Conservation (phyloP, 2,888 invertebrate genomes). For the Atrina japonica region DNA sequence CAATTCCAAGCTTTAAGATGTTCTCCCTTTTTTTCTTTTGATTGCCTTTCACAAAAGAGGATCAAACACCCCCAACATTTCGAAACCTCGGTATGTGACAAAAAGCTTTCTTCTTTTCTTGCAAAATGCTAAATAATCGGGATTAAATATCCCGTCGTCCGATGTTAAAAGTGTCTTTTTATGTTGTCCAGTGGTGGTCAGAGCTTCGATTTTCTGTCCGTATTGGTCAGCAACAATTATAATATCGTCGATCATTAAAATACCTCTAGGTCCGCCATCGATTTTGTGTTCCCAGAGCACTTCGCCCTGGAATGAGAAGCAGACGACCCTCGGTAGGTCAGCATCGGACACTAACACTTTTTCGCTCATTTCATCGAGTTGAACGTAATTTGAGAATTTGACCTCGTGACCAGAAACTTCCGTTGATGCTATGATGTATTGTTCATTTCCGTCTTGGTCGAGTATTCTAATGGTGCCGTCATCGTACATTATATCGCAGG, state of each 20-base stretch:
- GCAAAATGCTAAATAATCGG: slow-evolving; percentile 22
- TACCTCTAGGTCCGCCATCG: slow-evolving; percentile 26
- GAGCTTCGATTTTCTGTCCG: slow-evolving; percentile 21
- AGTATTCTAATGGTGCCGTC: slow-evolving; percentile 29
- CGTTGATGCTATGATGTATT: slow-evolving; percentile 12
- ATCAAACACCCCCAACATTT: too few species aligned
- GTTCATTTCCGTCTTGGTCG: slow-evolving; percentile 28
- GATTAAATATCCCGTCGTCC: slow-evolving; percentile 33
- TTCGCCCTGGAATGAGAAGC: slow-evolving; percentile 24
- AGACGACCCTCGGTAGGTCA: slow-evolving; percentile 10
- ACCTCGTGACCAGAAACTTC: not conserved
- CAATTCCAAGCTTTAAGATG: too few species aligned
- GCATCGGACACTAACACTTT: slow-evolving; percentile 29
- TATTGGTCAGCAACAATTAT: slow-evolving; percentile 36
- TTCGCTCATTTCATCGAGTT: slow-evolving; percentile 5
- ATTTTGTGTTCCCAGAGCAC: slow-evolving; percentile 20
- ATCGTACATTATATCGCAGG: slow-evolving; percentile 25
- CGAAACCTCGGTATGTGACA: too few species aligned
- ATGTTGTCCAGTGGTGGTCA: slow-evolving; percentile 5
- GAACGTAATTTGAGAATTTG: slow-evolving; percentile 3
- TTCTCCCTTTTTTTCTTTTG: too few species aligned
- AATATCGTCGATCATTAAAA: slow-evolving; percentile 18
- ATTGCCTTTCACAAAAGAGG: too few species aligned
- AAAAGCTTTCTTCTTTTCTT: too few species aligned
- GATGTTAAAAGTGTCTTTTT: slow-evolving; percentile 5